A percentile compares a stretch with the other conserved stretches of the same genome.
phyloP scores from a whole-genome alignment of 2,888 invertebrate genomes.

The Julus scandinavius region DNA sequence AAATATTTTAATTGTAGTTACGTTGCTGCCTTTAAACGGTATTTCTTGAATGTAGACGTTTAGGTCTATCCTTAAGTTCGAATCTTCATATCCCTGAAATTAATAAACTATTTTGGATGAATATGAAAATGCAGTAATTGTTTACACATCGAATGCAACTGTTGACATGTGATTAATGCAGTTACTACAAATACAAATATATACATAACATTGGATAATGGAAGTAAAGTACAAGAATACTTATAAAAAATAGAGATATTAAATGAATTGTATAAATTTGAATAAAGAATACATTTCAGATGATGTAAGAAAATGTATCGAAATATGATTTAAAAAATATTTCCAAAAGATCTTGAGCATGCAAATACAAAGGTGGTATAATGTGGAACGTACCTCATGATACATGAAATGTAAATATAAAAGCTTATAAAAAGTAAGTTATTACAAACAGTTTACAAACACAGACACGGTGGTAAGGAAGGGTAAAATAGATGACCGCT shows the following conservation, averaged over 20 bases:
- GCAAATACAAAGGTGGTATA: not conserved
- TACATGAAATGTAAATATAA: not conserved
- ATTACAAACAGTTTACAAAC: not conserved
- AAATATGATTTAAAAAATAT: not conserved
- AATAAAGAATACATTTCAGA: not conserved
- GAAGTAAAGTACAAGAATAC: not conserved
- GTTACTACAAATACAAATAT: not conserved
- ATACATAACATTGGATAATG: not conserved
- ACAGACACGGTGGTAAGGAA: not conserved
- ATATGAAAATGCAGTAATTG: not conserved
- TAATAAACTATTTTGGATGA: constrained; percentile 9
- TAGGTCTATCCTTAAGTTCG: not conserved
- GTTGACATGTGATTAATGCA: not conserved
- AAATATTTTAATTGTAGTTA: not conserved
- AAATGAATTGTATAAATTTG: not conserved
- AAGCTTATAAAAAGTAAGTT: not conserved
- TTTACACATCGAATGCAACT: not conserved
- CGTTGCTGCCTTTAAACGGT: not conserved
- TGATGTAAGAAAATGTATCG: not conserved
- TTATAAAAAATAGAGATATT: not conserved
- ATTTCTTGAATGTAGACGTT: not conserved
- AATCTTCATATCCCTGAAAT: constrained; percentile 39
- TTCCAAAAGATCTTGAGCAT: not conserved
- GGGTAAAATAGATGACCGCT: constrained; percentile 23
- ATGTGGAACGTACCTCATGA: not conserved